These are phyloP conservation scores for Champsocephalus gunnari DNA, from an alignment of 2,797 vertebrate genomes.

Conservation along the genomic window DNA sequence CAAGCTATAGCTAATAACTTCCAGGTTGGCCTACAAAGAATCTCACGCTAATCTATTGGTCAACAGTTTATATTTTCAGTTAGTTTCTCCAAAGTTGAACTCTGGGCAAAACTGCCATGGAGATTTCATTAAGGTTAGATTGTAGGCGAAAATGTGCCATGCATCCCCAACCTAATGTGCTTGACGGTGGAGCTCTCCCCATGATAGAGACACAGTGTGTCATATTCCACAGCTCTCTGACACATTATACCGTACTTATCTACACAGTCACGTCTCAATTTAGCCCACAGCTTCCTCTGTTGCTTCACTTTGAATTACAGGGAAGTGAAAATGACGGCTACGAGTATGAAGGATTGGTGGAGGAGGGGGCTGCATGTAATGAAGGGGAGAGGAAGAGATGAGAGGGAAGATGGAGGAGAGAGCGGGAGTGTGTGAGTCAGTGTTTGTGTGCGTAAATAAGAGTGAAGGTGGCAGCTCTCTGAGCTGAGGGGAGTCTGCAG, in stretches of 20 bases:
- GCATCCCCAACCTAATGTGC: background rate
- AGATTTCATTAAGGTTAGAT: background rate
- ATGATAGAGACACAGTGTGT: background rate
- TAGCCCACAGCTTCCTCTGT: slow-evolving; percentile 16
- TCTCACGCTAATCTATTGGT: too few relatives aligned
- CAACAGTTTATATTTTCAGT: too few relatives aligned
- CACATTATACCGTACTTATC: slow-evolving; percentile 6
- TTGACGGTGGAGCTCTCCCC: background rate
- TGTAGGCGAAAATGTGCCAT: background rate
- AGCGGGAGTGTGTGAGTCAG: background rate
- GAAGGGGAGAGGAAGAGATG: slow-evolving; percentile 14
- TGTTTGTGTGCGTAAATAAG: slow-evolving; percentile 21
- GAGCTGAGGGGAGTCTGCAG: slow-evolving; percentile 41
- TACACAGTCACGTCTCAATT: slow-evolving; percentile 39
- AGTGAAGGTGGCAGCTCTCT: slow-evolving; percentile 42
- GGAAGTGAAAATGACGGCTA: slow-evolving; percentile 14
- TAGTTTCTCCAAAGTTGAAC: background rate
- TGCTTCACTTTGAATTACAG: slow-evolving; percentile 48
- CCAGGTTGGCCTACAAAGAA: too few relatives aligned
- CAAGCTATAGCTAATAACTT: too few relatives aligned
- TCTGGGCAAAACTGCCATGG: background rate
- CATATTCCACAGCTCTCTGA: slow-evolving; percentile 3
- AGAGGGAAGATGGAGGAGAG: slow-evolving; percentile 1
- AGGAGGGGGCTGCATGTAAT: background rate
- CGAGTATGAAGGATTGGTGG: slow-evolving; percentile 14